phyloP scores from a whole-genome alignment of 2,888 invertebrate genomes.

The Rhimphoctona megacephalus region DNA sequence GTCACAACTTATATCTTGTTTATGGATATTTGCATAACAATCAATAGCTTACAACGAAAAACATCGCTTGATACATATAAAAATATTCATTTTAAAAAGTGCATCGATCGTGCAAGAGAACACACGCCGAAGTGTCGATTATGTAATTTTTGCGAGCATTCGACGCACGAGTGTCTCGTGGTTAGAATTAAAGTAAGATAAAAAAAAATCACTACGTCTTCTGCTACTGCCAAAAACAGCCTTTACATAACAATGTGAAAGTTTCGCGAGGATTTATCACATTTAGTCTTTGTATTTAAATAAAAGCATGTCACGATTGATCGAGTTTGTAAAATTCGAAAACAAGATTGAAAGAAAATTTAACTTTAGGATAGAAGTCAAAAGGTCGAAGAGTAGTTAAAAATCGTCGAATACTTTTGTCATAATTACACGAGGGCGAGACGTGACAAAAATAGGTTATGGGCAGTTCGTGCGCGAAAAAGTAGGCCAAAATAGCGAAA shows the following conservation, averaged over 20 bases:
- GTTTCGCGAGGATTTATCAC: conserved; percentile 12
- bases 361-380: neutral
- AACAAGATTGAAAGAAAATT: conserved; percentile 1
- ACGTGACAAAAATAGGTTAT: conserved; percentile 44
- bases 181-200: conserved; percentile 16
- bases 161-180: conserved; percentile 40
- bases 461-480: conserved; percentile 1
- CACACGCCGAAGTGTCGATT: conserved; percentile 33
- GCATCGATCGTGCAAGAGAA: conserved; percentile 53
- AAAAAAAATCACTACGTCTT: conserved; percentile 51
- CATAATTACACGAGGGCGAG: neutral
- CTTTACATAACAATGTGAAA: conserved; percentile 62
- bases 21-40: neutral
- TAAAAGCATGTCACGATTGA: conserved; percentile 11
- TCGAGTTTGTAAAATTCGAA: neutral
- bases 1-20: neutral
- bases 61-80: neutral
- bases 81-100: neutral
- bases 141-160: conserved; percentile 63
- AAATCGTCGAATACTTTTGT: neutral
- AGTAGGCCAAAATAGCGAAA: conserved; percentile 1
- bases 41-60: neutral
- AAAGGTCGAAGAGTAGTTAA: neutral
- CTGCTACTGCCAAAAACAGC: conserved; percentile 55
- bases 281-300: neutral